Evolutionary conservation across 2,888 invertebrate genomes (phyloP), one percentile per base, ranked within the genome.

Genomic region (Chesias legatella): DNA sequence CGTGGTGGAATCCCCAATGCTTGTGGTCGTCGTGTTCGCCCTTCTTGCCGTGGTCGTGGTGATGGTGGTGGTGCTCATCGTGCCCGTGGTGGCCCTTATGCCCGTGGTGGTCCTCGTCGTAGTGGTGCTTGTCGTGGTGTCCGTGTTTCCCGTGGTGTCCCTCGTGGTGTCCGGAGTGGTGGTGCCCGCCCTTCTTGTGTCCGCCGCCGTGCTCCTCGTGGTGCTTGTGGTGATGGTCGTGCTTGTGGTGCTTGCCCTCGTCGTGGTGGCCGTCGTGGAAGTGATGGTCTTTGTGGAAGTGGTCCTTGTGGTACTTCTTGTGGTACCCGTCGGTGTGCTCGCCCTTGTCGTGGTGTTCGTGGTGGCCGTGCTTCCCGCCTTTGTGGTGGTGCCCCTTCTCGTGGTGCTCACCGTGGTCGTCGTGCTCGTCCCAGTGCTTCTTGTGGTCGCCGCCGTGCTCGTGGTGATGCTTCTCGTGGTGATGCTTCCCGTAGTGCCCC

Each of bases 201-300:
- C 92, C 91, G 11, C 93, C 94, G 45, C 91, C 92, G 58, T 95
- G 92, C 65, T 91, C 90, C 56, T 91, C 91, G 43, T 92, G 92
- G 63, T 95, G 92, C 40, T 91, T 91, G 71, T 95, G 93, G 68
- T 93, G 92, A 62, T 93, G 91, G 5, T 92, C 94, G 63, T 94
- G 92, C 69, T 95, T 95, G 73, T 92, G 92, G 74, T 95, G 94
- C 63, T 94, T 93, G 43, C 95, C 95, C 28, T 93, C 94, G 66
- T 95, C 92, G 75, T 95, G 94, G 69, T 92, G 92, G 63, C 95
- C 94, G 67, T 95, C 95, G 72, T 95, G 95, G 90, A 95, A 95
- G 88, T 95, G 94, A 71, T 95, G 94, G 65, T 94, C 93, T 84
- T 95, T 95, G 73, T 94, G 92, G 82, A 93, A 95, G 77, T 95